These are phyloP conservation scores for Plutomurus gul DNA, from an alignment of 1,140 invertebrate genomes.

Conservation along the genomic window DNA sequence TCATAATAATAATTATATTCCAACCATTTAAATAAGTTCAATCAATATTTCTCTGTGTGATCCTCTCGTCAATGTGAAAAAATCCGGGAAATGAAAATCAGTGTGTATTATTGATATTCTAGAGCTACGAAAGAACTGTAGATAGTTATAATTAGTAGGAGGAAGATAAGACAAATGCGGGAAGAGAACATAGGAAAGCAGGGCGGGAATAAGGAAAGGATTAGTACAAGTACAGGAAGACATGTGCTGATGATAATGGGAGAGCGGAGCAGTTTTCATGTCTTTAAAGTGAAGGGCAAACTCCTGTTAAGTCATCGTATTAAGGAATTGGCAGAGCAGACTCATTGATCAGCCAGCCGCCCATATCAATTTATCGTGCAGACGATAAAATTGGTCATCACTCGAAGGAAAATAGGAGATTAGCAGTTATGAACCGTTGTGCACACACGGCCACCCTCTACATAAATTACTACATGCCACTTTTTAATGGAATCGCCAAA, in stretches of 20 bases:
- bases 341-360: conserved; percentile 29
- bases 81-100: too few relatives aligned
- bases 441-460: background rate
- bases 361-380: conserved; percentile 35
- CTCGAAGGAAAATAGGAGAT: conserved; percentile 31
- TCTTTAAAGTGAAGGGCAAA: too few relatives aligned
- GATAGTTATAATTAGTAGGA: too few relatives aligned
- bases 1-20: too few relatives aligned
- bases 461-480: conserved; percentile 38
- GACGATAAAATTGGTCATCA: conserved; percentile 39
- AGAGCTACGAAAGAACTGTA: too few relatives aligned
- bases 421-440: conserved; percentile 30
- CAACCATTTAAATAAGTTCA: too few relatives aligned
- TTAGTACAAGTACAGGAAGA: background rate
- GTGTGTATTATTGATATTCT: too few relatives aligned
- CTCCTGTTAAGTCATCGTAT: conserved; percentile 7
- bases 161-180: too few relatives aligned
- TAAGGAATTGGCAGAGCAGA: too few relatives aligned
- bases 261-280: conserved; percentile 7
- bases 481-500: conserved; percentile 45
- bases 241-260: conserved; percentile 36
- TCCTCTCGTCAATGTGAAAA: too few relatives aligned
- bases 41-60: too few relatives aligned
- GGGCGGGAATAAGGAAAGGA: background rate
- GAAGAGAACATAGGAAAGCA: conserved; percentile 12